A percentile compares a stretch with the other conserved stretches of the same genome.
phyloP scores from a whole-genome alignment of 2,113 vertebrate species.

The Nanorana parkeri region DNA sequence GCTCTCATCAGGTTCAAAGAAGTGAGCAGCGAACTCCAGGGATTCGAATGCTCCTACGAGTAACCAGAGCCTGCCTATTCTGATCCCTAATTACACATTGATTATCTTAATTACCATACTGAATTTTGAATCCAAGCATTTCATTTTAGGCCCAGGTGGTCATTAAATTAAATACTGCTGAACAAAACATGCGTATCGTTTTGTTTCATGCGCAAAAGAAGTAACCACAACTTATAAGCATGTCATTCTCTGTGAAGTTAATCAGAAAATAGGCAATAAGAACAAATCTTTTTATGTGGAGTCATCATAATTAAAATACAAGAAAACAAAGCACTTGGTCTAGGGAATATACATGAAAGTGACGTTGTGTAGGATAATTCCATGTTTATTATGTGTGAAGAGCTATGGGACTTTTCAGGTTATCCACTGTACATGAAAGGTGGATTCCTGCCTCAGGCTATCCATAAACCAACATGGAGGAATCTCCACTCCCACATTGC shows the following conservation, averaged over 20 bases:
- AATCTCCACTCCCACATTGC: too few relatives aligned
- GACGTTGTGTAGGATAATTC: too few relatives aligned
- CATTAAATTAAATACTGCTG: slow-evolving; percentile 22
- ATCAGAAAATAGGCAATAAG: not conserved
- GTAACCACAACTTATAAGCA: not conserved
- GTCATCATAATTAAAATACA: not conserved
- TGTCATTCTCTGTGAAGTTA: slow-evolving; percentile 11
- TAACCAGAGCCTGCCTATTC: not conserved
- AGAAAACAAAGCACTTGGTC: slow-evolving; percentile 6
- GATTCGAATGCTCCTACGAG: slow-evolving; percentile 1
- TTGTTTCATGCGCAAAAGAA: slow-evolving; percentile 32
- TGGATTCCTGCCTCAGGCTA: too few relatives aligned
- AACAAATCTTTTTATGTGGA: not conserved
- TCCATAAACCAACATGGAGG: too few relatives aligned
- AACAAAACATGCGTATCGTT: slow-evolving; percentile 15
- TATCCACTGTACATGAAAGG: too few relatives aligned
- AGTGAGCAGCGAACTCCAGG: not conserved
- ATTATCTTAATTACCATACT: slow-evolving; percentile 38
- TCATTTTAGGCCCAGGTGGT: slow-evolving; percentile 20
- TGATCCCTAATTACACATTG: slow-evolving; percentile 13
- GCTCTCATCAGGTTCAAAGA: not conserved
- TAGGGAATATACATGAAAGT: not conserved
- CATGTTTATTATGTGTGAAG: too few relatives aligned
- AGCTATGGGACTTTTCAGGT: too few relatives aligned
- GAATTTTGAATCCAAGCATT: slow-evolving; percentile 8